These are phyloP conservation scores for Fabriciana adippe DNA, from an alignment of 2,888 invertebrate species.

Conservation along the genomic window DNA sequence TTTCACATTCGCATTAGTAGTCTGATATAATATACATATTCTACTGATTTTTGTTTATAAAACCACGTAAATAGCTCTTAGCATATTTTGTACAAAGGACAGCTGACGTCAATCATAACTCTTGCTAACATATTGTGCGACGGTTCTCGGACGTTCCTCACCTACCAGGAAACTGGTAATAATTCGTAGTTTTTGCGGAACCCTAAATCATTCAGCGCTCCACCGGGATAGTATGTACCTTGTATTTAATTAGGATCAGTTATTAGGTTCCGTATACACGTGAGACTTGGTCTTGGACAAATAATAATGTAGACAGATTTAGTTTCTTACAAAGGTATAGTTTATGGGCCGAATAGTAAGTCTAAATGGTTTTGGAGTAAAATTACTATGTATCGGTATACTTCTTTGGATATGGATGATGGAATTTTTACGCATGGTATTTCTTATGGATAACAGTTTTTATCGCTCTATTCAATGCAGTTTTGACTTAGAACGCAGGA, in stretches of 20 bases:
- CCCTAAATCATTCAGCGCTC: constrained; percentile 54
- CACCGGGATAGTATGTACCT: constrained; percentile 61
- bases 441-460: too few relatives aligned
- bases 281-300: constrained; percentile 30
- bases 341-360: too few relatives aligned
- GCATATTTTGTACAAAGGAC: constrained; percentile 19
- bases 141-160: constrained; percentile 34
- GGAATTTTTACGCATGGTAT: too few relatives aligned
- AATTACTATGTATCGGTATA: too few relatives aligned
- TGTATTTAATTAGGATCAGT: constrained; percentile 62
- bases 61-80: not conserved
- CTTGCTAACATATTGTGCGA: constrained; percentile 30
- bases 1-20: too few relatives aligned
- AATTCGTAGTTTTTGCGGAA: constrained; percentile 51
- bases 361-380: too few relatives aligned
- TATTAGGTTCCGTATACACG: constrained; percentile 48
- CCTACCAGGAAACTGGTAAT: constrained; percentile 48
- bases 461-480: too few relatives aligned
- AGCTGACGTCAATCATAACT: constrained; percentile 31
- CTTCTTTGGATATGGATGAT: too few relatives aligned
- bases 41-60: too few relatives aligned
- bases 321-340: constrained; percentile 20
- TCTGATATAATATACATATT: too few relatives aligned
- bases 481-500: too few relatives aligned
- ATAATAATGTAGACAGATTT: not conserved